Evolutionary conservation across 2,797 vertebrate species (phyloP).

Genomic region (Mormyrops attenuatus): DNA sequence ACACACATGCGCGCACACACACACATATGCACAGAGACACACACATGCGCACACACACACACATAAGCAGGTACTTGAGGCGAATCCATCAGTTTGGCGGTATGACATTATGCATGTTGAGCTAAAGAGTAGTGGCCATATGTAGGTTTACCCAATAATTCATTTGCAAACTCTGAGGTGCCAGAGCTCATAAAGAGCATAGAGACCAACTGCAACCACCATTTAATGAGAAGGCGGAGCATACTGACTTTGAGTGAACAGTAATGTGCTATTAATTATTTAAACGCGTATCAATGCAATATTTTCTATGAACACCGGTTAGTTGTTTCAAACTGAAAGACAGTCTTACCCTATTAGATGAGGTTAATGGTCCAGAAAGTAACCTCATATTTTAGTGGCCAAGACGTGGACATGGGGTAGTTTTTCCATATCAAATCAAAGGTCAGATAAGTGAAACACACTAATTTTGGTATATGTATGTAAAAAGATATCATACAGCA

Average conservation of each 20-base stretch:
- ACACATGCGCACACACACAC: neutral
- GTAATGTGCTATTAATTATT: too few relatives aligned
- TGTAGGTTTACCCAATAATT: neutral
- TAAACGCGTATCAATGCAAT: too few relatives aligned
- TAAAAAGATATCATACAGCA: too few relatives aligned
- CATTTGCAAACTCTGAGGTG: neutral
- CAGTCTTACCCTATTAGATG: too few relatives aligned
- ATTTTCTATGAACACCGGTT: too few relatives aligned
- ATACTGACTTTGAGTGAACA: neutral
- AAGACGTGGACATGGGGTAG: too few relatives aligned
- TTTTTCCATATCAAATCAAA: too few relatives aligned
- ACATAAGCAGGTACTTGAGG: conserved; percentile 1
- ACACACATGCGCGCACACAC: conserved; percentile 19
- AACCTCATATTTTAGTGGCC: too few relatives aligned
- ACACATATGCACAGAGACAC: neutral
- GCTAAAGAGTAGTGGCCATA: neutral
- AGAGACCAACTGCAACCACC: neutral
- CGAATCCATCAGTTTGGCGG: neutral
- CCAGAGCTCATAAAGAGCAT: neutral
- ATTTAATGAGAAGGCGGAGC: neutral
- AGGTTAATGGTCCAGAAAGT: too few relatives aligned
- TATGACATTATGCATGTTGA: neutral
- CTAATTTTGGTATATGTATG: too few relatives aligned
- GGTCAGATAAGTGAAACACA: too few relatives aligned
- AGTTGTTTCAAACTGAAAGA: too few relatives aligned